Evolutionary conservation across 2,797 vertebrate genomes (phyloP).

Genomic region (Echiichthys vipera): DNA sequence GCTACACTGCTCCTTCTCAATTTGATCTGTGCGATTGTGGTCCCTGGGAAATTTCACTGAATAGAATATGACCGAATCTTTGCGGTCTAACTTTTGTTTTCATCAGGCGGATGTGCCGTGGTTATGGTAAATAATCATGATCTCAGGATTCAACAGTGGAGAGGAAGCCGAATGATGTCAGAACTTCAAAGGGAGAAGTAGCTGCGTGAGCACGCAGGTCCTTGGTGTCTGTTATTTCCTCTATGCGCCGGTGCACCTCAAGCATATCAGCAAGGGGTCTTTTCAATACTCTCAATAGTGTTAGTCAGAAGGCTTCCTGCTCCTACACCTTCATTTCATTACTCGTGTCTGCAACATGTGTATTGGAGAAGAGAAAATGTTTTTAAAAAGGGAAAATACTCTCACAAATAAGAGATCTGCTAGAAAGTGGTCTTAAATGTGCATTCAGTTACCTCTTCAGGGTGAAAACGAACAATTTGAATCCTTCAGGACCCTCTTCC

Average conservation of each 20-base stretch:
- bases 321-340: conserved; percentile 66
- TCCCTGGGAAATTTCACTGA: conserved; percentile 70
- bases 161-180: conserved; percentile 67
- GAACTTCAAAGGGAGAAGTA: conserved; percentile 74
- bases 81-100: conserved; percentile 67
- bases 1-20: conserved; percentile 67
- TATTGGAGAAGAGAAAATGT: conserved; percentile 17
- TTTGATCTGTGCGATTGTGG: conserved; percentile 67
- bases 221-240: conserved; percentile 69
- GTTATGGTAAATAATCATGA: conserved; percentile 77
- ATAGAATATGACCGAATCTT: conserved; percentile 65
- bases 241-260: conserved; percentile 54
- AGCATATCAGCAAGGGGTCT: conserved; percentile 72
- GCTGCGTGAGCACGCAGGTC: conserved; percentile 59
- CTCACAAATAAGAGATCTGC: conserved; percentile 45
- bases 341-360: conserved; percentile 42
- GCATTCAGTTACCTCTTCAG: conserved; percentile 30
- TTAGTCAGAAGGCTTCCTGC: conserved; percentile 65
- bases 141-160: conserved; percentile 50
- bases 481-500: conserved; percentile 50
- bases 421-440: conserved; percentile 45
- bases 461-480: conserved; percentile 48
- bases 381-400: conserved; percentile 12
- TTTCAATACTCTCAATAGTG: conserved; percentile 69
- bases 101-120: conserved; percentile 46